Base-by-base conservation (phyloP, 2,113 vertebrate genomes). In the Caretta caretta region DNA sequence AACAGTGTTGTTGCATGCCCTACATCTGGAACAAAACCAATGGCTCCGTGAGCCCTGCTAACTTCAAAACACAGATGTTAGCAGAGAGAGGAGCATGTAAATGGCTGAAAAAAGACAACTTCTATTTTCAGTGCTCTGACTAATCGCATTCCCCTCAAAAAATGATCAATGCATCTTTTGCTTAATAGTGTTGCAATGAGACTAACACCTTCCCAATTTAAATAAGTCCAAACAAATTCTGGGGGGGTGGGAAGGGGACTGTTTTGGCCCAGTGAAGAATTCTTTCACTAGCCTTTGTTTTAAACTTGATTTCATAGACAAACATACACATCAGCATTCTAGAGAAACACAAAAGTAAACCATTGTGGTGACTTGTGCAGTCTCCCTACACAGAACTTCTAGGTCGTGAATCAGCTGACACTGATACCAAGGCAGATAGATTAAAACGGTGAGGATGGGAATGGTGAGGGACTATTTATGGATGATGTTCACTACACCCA, bases 361-460 rank as follows among this genome's bases (percentile, higher is more conserved):
- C 88, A 91, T 49, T 65, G 0, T 80, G 69, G 38, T 86, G 85
- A 88, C 42, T 81, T 93, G 86, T 94, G 91, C 83, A 94, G 92
- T 97, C 92, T 93, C 81, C 87, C 87, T 94, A 94, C 50, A 89
- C 88, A 89, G 95, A 95, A 94, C 84, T 91, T 91, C 75, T 95
- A 75, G 92, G 96, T 48, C 96, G 95, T 93, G 48, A 96, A 96
- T 94, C 95, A 97, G 96, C 91, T 97, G 97, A 94, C 91, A 92
- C 59, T 91, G 94, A 92, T 49, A 96, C n/a, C 16, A 93, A 91
- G 83, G 92, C 93, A 97, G 94, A 95, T 82, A 97, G 84, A 96
- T 59, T 92, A 97, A 92, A 90, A 92, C 72, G 92, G 97, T 85
- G 93, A 48, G 10, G 22, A 25, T 78, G 75, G 46, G 42, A 48